Evolutionary conservation across 2,113 vertebrate genomes (phyloP).

Genomic region (Saimiri boliviensis): DNA sequence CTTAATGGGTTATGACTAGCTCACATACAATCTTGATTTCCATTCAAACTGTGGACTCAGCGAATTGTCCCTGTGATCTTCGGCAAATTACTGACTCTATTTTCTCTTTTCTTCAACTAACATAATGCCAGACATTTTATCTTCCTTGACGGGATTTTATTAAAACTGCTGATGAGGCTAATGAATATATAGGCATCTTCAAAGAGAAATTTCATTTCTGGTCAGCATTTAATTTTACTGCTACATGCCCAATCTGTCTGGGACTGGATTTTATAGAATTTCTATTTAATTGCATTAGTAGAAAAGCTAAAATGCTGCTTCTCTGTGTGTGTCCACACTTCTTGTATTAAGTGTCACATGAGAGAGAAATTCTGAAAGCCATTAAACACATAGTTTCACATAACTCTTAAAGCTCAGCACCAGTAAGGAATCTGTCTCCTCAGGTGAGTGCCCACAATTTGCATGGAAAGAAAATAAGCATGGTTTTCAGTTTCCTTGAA

Average conservation of each 20-base stretch:
- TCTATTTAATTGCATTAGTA: neutral
- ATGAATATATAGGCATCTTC: neutral
- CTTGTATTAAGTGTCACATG: neutral
- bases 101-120: neutral
- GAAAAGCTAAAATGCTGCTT: neutral
- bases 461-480: neutral
- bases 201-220: neutral
- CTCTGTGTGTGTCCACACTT: neutral
- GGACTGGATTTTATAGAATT: neutral
- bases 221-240: neutral
- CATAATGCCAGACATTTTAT: neutral
- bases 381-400: slow-evolving; percentile 56
- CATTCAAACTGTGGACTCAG: neutral
- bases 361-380: slow-evolving; percentile 51
- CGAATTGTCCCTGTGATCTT: neutral
- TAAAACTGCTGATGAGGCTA: neutral
- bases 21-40: neutral
- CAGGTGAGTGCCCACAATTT: neutral
- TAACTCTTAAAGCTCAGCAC: slow-evolving; percentile 9
- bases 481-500: neutral
- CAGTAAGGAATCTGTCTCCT: slow-evolving; percentile 19
- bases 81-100: neutral
- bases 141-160: neutral
- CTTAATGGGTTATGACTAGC: neutral
- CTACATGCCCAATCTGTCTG: no score